Base-by-base conservation (phyloP, 2,888 invertebrate genomes). In the Epinotia bilunana region DNA sequence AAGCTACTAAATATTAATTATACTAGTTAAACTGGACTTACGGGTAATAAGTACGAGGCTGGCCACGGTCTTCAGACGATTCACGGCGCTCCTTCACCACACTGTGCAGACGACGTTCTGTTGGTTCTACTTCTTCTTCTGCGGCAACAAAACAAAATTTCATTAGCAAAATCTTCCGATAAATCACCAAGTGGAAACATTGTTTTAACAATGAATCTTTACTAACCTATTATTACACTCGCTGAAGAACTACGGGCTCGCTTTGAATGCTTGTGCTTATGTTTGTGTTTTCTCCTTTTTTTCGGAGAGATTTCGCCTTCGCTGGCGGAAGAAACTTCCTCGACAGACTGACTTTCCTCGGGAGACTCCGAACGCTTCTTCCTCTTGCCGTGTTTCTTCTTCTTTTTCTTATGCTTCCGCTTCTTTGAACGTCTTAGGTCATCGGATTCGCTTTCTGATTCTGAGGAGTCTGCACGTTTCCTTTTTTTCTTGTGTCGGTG, bases 341-440 rank as follows among this genome's bases (percentile, higher is more conserved):
- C 89, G 2, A 80, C 87, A 2, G 91, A 90, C 11, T 82, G 85
- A 76, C 87, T 88, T 23, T 85, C 84, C 3, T 82, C 88, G 4
- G 81, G 86, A 1, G 93, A 92, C 73, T 83, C 86, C 0, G 89
- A 87, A 53, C 90, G 92, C 76, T 90, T 87, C 79, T 92, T 94
- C 82, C 90, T 93, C 83, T 94, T 94, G 18, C 83, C 84, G 76
- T 94, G 94, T 81, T 94, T 94, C 87, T 92, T 93, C 86, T 94
- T 94, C 86, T 94, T 94, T 80, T 94, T 94, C 86, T 94, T 94
- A 75, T 94, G 94, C 79, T 94, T 94, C 23, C 93, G 91, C 84
- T 93, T 94, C 78, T 94, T 94, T 5, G 87, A 81, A 23, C 91
- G 91, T 76, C 89, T 91, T 72, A 90, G 91, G 23, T 87, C 90